Evolutionary conservation across 2,888 invertebrate genomes (phyloP), one percentile per base, ranked within the genome.

Genomic region (Lamellibrachia columna): DNA sequence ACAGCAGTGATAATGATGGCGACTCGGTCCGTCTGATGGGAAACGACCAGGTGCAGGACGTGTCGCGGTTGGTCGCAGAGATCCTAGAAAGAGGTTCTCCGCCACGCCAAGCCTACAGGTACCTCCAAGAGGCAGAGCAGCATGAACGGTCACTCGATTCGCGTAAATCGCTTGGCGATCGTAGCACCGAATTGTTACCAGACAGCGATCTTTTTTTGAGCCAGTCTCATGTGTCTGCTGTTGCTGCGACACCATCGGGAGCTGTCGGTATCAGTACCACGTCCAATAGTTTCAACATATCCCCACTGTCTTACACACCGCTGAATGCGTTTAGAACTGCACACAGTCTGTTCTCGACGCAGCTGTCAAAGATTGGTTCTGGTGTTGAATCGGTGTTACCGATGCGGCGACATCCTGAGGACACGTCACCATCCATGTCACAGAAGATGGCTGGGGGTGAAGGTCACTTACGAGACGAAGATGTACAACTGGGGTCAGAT

Each of bases 81-180:
- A 94, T 95, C 52, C 94, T 96, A 92, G 93, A 94, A 15, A 93
- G 93, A 90, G 95, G 95, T 58, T 93, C 94, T 15, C 95, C 95
- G n/a, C 93, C 95, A 53, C 94, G 95, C 92, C 95, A 95, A 90
- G 95, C 95, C 0, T 94, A 94, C 92, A 95, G 95, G 8, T 95
- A 95, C 91, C 92, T 95, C 92, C 94, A 95, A 8, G 94, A 95
- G 53, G 94, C 94, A 53, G 75, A 75, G 22, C 22, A 75, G n/a
- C 75, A 75, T n/a, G 94, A 95, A 22, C 75, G 75, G 22, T 75
- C 75, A 22, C 75, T 75, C 75, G n/a, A 22, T 22, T 75, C 22
- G 75, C 75, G n/a, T 75, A 75, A 75, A 75, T 75, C 75, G 75
- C 75, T 75, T 4, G 75, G 75, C 22, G 75, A 75, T 75, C 75